phyloP scores from a whole-genome alignment of 2,797 vertebrate genomes.

The Ficedula albicollis region DNA sequence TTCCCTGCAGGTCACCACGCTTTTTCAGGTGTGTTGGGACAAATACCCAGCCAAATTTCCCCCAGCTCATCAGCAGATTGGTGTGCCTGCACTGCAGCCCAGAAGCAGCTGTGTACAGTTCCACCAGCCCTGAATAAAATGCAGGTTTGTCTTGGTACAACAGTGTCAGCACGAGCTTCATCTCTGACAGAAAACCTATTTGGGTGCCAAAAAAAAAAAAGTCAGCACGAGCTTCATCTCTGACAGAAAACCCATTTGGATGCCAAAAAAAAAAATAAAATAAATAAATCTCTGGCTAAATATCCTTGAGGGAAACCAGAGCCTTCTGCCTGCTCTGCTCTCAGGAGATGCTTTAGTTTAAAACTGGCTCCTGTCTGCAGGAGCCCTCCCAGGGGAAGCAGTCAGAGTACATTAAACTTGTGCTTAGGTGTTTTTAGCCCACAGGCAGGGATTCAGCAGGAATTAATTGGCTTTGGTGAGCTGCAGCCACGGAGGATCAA shows the following conservation, averaged over 20 bases:
- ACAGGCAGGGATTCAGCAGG: neutral
- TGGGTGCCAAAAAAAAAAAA: neutral
- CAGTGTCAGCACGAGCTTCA: neutral
- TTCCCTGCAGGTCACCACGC: neutral
- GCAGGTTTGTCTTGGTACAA: fast-evolving
- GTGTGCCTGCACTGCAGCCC: neutral
- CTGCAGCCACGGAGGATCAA: neutral
- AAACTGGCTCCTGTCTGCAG: neutral
- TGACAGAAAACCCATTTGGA: neutral
- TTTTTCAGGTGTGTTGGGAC: neutral
- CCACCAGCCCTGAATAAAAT: neutral
- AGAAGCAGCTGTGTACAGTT: neutral
- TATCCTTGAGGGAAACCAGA: neutral
- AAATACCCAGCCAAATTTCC: neutral
- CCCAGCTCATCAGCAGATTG: neutral
- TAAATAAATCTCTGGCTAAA: neutral
- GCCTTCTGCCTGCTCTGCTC: neutral
- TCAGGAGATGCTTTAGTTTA: neutral
- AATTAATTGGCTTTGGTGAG: neutral
- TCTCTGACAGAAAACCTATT: neutral
- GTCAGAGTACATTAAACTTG: neutral
- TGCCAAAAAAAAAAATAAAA: neutral
- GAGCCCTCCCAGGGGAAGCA: neutral
- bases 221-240: neutral
- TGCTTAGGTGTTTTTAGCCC: neutral